Evolutionary conservation across 1,140 invertebrate genomes (phyloP).

Genomic region (Muscidifurax raptorellus): DNA sequence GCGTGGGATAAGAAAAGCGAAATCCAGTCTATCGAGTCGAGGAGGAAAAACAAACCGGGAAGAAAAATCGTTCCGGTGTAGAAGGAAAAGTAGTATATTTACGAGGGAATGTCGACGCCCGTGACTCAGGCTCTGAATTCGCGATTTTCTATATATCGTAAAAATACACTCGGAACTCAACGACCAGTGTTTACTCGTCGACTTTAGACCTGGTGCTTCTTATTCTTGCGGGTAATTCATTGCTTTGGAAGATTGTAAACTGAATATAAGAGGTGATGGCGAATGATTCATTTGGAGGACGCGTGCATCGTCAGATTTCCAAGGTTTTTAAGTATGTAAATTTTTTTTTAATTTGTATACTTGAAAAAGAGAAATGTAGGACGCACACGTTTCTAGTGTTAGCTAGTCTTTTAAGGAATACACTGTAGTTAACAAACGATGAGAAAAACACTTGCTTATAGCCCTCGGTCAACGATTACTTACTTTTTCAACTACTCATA

Average conservation of each 20-base stretch:
- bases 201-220: background rate
- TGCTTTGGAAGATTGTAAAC: background rate
- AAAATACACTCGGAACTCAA: background rate
- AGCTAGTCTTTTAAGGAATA: too few relatives aligned
- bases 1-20: constrained; percentile 24
- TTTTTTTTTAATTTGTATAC: background rate
- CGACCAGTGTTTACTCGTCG: background rate
- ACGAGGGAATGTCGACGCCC: background rate
- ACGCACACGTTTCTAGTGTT: background rate
- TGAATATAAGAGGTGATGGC: background rate
- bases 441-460: too few relatives aligned
- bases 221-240: background rate
- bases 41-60: background rate
- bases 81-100: constrained; percentile 11
- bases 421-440: too few relatives aligned
- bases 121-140: background rate
- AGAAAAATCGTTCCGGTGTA: constrained; percentile 18
- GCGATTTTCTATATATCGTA: constrained; percentile 1
- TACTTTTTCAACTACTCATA: too few relatives aligned
- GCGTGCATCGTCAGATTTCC: background rate
- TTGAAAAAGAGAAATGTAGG: background rate
- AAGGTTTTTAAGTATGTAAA: background rate
- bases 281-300: background rate
- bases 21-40: constrained; percentile 20
- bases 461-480: too few relatives aligned